phyloP scores from a whole-genome alignment of 37 sponge, comb jelly and placozoan genomes.

The Halichondria panicea region DNA sequence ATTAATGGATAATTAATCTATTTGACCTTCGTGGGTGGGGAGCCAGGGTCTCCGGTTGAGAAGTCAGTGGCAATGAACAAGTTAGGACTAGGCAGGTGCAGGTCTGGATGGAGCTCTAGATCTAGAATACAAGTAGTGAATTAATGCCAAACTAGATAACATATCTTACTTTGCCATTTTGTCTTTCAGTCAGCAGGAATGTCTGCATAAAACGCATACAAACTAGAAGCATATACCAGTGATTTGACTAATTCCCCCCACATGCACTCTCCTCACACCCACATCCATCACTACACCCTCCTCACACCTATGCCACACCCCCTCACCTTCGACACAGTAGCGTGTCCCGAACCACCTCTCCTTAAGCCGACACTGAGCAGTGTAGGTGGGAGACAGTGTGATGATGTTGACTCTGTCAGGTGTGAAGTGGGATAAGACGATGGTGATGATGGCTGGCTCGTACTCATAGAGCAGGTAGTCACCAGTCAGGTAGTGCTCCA shows the following conservation, averaged over 20 bases:
- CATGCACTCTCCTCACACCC: too few species aligned
- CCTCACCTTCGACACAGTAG: constrained; percentile 50
- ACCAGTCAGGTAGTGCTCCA: constrained; percentile 67
- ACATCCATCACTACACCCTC: too few species aligned
- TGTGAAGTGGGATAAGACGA: constrained; percentile 19
- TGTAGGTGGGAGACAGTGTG: constrained; percentile 22
- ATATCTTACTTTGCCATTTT: constrained; percentile 1
- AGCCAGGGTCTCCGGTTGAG: constrained; percentile 13
- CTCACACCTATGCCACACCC: too few species aligned
- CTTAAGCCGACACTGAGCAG: constrained; percentile 10
- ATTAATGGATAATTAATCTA: neutral
- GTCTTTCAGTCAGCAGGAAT: constrained; percentile 38
- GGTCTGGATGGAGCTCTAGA: neutral
- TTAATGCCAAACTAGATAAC: neutral
- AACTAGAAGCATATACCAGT: too few species aligned
- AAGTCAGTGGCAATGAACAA: constrained; percentile 68
- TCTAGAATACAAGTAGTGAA: constrained; percentile 8
- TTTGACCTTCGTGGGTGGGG: neutral
- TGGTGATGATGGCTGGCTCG: constrained; percentile 47
- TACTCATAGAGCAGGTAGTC: constrained; percentile 61
- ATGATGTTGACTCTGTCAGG: constrained; percentile 38
- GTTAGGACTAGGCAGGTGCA: constrained; percentile 53
- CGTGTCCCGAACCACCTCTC: constrained; percentile 70
- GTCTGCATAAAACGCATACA: constrained; percentile 17
- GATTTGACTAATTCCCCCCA: neutral